Percentiles rank a stretch among this genome's conserved stretches.
These are phyloP conservation scores for Brachyistius frenatus DNA, from an alignment of 2,113 vertebrate species.

Conservation along the genomic window DNA sequence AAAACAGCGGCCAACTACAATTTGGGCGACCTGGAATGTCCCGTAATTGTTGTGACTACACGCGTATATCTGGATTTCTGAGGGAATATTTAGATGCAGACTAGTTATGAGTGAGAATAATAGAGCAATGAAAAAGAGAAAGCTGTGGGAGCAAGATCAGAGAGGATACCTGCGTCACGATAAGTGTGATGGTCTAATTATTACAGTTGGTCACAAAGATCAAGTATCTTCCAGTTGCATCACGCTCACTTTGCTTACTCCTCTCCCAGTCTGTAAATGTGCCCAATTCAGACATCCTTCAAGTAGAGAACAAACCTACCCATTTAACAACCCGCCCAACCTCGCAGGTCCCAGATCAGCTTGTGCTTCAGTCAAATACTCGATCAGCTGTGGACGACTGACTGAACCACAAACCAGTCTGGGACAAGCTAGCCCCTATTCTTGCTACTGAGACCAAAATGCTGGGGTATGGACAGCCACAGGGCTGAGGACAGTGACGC, in stretches of 20 bases:
- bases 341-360: constrained; percentile 53
- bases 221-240: constrained; percentile 94
- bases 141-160: constrained; percentile 65
- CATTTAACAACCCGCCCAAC: constrained; percentile 46
- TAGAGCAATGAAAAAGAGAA: constrained; percentile 57
- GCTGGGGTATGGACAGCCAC: constrained; percentile 68
- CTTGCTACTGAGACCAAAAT: constrained; percentile 70
- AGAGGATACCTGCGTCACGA: constrained; percentile 78
- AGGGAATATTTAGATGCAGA: constrained; percentile 87
- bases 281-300: constrained; percentile 92
- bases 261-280: constrained; percentile 83
- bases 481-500: constrained; percentile 59
- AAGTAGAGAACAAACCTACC: constrained; percentile 85
- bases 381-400: not conserved
- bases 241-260: constrained; percentile 76
- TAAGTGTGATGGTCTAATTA: constrained; percentile 85
- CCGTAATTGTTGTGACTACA: constrained; percentile 55
- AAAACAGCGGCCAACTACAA: constrained; percentile 50
- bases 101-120: constrained; percentile 80
- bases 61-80: constrained; percentile 68
- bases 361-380: constrained; percentile 55
- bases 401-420: constrained; percentile 54
- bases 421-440: constrained; percentile 42
- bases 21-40: constrained; percentile 73
- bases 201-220: constrained; percentile 95